Evolutionary conservation across 2,113 vertebrate genomes (phyloP).

Genomic region (Corydoras maculifer): DNA sequence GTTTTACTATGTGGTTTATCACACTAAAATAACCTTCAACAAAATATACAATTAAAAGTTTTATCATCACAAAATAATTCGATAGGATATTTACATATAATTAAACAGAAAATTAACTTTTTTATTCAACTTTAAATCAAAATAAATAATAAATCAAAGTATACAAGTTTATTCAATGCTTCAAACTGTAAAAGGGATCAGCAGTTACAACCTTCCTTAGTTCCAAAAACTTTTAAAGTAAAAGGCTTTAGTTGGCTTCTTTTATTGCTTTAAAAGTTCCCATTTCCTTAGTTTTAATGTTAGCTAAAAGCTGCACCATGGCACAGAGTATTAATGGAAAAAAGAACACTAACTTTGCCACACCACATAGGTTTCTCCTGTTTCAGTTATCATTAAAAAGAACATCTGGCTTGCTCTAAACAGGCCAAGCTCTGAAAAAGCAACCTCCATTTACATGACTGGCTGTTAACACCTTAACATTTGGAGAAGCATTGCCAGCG

Average conservation of each 20-base stretch:
- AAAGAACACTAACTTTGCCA: conserved; percentile 16
- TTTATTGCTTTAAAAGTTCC: neutral
- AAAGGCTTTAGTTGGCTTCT: neutral
- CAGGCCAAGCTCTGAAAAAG: conserved; percentile 17
- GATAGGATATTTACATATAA: too few relatives aligned
- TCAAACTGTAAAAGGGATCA: neutral
- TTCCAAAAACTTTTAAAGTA: neutral
- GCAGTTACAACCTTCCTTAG: neutral
- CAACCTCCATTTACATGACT: conserved; percentile 33
- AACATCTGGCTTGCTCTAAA: conserved; percentile 35
- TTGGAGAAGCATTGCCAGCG: conserved; percentile 20
- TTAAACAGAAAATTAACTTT: too few relatives aligned
- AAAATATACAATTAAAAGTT: too few relatives aligned
- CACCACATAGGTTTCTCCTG: conserved; percentile 16
- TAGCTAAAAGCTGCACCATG: conserved; percentile 1
- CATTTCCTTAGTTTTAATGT: neutral
- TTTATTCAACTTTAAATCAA: too few relatives aligned
- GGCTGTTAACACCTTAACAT: conserved; percentile 40
- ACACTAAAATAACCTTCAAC: too few relatives aligned
- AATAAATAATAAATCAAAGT: too few relatives aligned
- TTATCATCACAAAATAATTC: too few relatives aligned
- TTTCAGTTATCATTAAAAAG: conserved; percentile 36
- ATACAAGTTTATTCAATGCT: neutral
- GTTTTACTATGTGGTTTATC: too few relatives aligned
- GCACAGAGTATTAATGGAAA: conserved; percentile 12